phyloP scores from a whole-genome alignment of 2,888 invertebrate genomes.

The Perdita meconis region DNA sequence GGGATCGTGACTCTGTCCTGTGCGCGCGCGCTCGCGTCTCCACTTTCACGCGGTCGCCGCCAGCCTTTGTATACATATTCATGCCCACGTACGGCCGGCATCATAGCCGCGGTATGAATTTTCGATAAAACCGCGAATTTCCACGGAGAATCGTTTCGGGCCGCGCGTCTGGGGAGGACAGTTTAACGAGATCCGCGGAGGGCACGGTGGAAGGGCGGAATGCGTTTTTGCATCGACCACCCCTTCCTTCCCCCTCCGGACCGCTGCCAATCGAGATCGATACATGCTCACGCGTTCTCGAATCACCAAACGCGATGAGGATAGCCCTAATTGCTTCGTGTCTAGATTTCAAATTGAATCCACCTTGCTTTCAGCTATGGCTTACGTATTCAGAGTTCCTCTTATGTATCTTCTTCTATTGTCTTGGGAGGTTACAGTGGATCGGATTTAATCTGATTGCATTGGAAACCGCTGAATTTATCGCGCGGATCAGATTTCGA shows the following conservation, averaged over 20 bases:
- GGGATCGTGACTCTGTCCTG: constrained; percentile 6
- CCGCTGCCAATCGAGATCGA: constrained; percentile 63
- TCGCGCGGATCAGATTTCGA: too few relatives aligned
- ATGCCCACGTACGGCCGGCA: constrained; percentile 20
- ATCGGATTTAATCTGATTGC: too few relatives aligned
- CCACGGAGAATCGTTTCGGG: constrained; percentile 61
- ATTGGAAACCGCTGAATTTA: too few relatives aligned
- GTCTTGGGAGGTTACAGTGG: too few relatives aligned
- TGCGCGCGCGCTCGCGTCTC: not conserved
- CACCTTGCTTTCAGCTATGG: too few relatives aligned
- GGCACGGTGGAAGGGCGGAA: constrained; percentile 32
- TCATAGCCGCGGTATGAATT: constrained; percentile 61
- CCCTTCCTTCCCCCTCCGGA: too few relatives aligned
- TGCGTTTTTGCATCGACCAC: constrained; percentile 51
- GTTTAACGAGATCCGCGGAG: constrained; percentile 71
- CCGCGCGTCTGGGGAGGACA: constrained; percentile 67
- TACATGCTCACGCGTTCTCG: constrained; percentile 39
- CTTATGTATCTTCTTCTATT: too few relatives aligned
- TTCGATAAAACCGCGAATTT: constrained; percentile 74
- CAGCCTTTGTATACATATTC: constrained; percentile 10
- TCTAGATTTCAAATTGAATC: too few relatives aligned
- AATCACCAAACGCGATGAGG: constrained; percentile 6
- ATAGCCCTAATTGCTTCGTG: constrained; percentile 29
- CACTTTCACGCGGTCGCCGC: not conserved
- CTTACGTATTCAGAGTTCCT: too few relatives aligned